phyloP scores from a whole-genome alignment of 2,888 invertebrate genomes.

The Leucophenga maculata region DNA sequence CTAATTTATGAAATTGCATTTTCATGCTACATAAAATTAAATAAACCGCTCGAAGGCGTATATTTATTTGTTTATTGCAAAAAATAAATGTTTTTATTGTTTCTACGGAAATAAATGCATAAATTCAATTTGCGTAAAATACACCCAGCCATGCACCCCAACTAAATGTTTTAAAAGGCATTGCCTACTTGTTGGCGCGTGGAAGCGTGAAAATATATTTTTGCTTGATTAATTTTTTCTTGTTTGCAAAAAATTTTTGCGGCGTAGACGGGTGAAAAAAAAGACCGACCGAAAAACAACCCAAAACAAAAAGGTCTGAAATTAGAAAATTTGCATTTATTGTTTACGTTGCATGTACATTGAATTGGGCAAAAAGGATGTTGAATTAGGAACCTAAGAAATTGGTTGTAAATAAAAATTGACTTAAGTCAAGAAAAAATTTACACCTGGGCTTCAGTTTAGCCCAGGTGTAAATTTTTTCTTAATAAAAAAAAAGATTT shows the following conservation, averaged over 20 bases:
- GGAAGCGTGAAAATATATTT: conserved; percentile 42
- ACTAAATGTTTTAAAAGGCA: conserved; percentile 3
- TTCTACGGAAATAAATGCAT: conserved; percentile 36
- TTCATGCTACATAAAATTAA: conserved; percentile 53
- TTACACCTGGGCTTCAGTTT: not conserved
- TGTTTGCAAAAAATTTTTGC: conserved; percentile 25
- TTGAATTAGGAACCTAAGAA: not conserved
- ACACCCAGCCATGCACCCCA: not conserved
- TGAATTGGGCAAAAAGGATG: not conserved
- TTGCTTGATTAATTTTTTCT: conserved; percentile 61
- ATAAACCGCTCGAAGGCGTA: conserved; percentile 39
- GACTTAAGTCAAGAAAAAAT: not conserved
- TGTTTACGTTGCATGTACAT: not conserved
- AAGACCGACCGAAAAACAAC: not conserved
- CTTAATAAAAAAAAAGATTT: too few relatives aligned
- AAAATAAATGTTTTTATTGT: not conserved
- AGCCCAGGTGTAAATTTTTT: too few relatives aligned
- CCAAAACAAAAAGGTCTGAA: conserved; percentile 36
- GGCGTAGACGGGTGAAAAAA: conserved; percentile 28
- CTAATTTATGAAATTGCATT: conserved; percentile 60
- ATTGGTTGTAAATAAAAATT: conserved; percentile 1
- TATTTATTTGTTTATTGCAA: not conserved
- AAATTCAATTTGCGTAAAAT: conserved; percentile 51
- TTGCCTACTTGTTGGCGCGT: conserved; percentile 42
- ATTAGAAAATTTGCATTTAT: conserved; percentile 61